A percentile compares a stretch with the other conserved stretches of the same genome.
Conservation (phyloP, 1,140 invertebrate genomes). For the Lanistes nyassanus region DNA sequence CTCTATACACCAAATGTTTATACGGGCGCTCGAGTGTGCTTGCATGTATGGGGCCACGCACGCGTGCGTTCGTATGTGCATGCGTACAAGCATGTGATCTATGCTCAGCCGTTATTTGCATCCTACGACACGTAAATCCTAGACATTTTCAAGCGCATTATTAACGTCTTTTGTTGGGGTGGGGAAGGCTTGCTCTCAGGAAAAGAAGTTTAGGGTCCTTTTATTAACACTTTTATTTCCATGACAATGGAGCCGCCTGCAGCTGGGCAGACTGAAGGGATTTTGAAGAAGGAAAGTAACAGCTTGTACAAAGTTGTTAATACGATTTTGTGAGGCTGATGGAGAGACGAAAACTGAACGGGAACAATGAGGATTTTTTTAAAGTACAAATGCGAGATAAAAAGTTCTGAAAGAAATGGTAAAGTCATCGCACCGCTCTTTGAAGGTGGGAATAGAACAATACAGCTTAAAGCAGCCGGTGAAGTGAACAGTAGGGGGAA, state of each 20-base stretch:
- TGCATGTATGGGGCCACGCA: background rate
- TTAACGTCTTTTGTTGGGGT: background rate
- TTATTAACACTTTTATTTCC: background rate
- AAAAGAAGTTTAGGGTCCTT: background rate
- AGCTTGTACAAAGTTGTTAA: background rate
- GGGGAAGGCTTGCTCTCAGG: background rate
- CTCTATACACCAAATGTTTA: background rate
- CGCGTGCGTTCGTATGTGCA: background rate
- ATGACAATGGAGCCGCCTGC: background rate
- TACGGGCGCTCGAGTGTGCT: background rate
- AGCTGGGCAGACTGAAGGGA: background rate
- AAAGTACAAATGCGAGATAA: background rate
- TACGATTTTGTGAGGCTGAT: background rate
- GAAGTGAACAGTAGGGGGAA: background rate
- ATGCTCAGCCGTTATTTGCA: too few relatives aligned
- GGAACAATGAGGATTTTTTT: background rate
- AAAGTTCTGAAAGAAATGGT: background rate
- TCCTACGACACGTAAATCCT: too few relatives aligned
- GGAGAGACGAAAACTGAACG: background rate
- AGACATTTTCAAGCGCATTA: background rate
- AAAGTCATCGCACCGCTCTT: background rate
- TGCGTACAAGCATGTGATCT: background rate
- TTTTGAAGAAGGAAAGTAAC: background rate
- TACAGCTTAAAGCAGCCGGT: background rate
- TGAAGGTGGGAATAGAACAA: background rate